Percentiles rank a stretch among this genome's conserved stretches.
Evolutionary conservation across 2,888 invertebrate species (phyloP).

Genomic region (Yponomeuta sedellus): DNA sequence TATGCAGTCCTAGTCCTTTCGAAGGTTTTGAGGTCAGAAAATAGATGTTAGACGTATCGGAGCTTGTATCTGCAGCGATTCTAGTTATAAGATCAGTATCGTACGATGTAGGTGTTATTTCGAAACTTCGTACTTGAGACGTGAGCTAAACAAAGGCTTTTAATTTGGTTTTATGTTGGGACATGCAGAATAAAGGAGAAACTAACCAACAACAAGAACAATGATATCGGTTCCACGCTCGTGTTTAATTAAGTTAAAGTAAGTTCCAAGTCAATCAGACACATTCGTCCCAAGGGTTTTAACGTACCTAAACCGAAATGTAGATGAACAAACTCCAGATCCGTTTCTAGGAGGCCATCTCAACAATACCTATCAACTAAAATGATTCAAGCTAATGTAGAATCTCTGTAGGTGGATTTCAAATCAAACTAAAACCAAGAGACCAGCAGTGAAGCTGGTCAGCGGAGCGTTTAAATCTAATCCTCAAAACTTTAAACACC

Average conservation of each 20-base stretch:
- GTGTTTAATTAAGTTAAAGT: not conserved
- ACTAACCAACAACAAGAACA: not conserved
- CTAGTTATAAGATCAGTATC: not conserved
- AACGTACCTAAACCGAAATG: slow-evolving; percentile 8
- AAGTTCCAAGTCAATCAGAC: slow-evolving; percentile 5
- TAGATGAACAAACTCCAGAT: not conserved
- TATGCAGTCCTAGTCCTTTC: slow-evolving; percentile 66
- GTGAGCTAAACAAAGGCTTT: not conserved
- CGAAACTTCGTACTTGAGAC: not conserved
- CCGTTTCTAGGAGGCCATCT: not conserved
- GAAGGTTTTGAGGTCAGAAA: slow-evolving; percentile 25
- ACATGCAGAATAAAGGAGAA: not conserved
- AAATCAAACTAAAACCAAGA: not conserved
- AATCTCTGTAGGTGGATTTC: not conserved
- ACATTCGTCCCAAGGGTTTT: not conserved
- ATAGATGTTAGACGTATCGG: not conserved
- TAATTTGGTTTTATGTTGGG: not conserved
- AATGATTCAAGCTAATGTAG: not conserved
- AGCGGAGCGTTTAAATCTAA: slow-evolving; percentile 14
- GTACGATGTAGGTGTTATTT: not conserved
- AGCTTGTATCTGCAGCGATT: not conserved
- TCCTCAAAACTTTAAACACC: slow-evolving; percentile 10
- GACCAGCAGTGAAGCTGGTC: not conserved
- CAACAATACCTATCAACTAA: slow-evolving; percentile 2
- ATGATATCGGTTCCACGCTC: not conserved